Percentiles rank a stretch among this genome's conserved stretches.
Evolutionary conservation across 2,888 invertebrate species (phyloP).

Genomic region (Vanessa cardui): DNA sequence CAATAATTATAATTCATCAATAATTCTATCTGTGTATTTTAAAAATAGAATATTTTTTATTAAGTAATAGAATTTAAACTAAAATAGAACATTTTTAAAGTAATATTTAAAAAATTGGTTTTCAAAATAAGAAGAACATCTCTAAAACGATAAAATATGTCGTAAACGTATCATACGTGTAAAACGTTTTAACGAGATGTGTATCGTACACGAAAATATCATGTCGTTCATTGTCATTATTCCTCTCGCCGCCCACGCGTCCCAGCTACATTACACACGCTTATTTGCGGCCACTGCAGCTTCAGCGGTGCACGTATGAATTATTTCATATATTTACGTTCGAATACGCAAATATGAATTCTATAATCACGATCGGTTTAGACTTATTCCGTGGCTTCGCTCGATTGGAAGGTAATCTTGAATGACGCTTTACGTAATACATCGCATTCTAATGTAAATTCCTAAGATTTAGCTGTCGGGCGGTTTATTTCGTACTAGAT

Average conservation of each 20-base stretch:
- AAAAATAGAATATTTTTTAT: not conserved
- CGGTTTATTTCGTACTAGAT: slow-evolving; percentile 13
- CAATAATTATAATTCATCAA: too few species aligned
- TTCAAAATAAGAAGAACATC: too few species aligned
- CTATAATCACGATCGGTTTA: slow-evolving; percentile 37
- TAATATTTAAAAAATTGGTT: not conserved
- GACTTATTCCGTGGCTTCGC: slow-evolving; percentile 42
- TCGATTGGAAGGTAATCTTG: slow-evolving; percentile 42
- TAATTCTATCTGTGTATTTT: too few species aligned
- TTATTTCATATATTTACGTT: slow-evolving; percentile 39
- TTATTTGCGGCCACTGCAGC: slow-evolving; percentile 45
- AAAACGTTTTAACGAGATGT: slow-evolving; percentile 9
- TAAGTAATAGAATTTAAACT: not conserved
- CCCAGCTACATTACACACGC: slow-evolving; percentile 38
- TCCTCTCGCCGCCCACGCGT: slow-evolving; percentile 41
- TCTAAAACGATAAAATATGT: not conserved
- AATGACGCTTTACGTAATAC: slow-evolving; percentile 33
- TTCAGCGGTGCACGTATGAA: slow-evolving; percentile 43
- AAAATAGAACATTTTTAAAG: too few species aligned
- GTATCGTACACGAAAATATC: slow-evolving; percentile 31
- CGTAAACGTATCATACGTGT: slow-evolving; percentile 2
- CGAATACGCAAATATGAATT: slow-evolving; percentile 38
- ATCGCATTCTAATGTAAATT: slow-evolving; percentile 23
- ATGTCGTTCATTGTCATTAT: slow-evolving; percentile 35
- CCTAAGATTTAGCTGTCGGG: not conserved